Percentiles rank a stretch among this genome's conserved stretches.
These are phyloP conservation scores for Ceyx cyanopectus DNA, from an alignment of 2,113 vertebrate genomes.

Conservation along the genomic window DNA sequence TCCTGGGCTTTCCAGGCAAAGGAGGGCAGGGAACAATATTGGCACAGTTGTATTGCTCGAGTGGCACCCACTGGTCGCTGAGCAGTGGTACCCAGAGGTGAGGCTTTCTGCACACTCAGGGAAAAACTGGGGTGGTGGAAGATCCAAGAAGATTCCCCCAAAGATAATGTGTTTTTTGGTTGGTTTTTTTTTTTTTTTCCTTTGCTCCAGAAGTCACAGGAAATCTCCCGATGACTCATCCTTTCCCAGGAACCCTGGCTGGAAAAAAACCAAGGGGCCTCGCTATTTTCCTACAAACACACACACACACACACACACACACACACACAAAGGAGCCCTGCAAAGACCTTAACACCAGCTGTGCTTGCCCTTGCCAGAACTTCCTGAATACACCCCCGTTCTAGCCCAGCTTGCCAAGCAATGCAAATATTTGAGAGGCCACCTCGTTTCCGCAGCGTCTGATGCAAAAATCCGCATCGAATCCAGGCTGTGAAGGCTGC, in stretches of 20 bases:
- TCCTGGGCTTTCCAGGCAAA: neutral
- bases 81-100: neutral
- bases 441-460: slow-evolving; percentile 45
- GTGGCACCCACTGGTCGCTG: neutral
- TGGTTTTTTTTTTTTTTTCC: neutral
- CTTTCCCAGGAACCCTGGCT: slow-evolving; percentile 64
- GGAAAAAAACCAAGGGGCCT: slow-evolving; percentile 59
- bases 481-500: slow-evolving; percentile 50
- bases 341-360: slow-evolving; percentile 67
- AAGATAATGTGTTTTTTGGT: neutral
- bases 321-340: slow-evolving; percentile 36
- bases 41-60: neutral
- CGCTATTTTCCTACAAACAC: slow-evolving; percentile 35
- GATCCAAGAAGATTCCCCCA: neutral
- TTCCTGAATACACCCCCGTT: slow-evolving; percentile 63
- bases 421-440: slow-evolving; percentile 66
- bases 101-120: neutral
- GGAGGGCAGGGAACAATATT: neutral
- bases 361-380: slow-evolving; percentile 59
- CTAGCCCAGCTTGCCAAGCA: slow-evolving; percentile 61
- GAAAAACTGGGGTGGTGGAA: neutral
- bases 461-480: slow-evolving; percentile 55
- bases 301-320: neutral
- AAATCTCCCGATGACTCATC: slow-evolving; percentile 65
- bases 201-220: slow-evolving; percentile 49